A percentile compares a stretch with the other conserved stretches of the same genome.
phyloP scores from a whole-genome alignment of 2,888 invertebrate species.

The Erebia palarica region DNA sequence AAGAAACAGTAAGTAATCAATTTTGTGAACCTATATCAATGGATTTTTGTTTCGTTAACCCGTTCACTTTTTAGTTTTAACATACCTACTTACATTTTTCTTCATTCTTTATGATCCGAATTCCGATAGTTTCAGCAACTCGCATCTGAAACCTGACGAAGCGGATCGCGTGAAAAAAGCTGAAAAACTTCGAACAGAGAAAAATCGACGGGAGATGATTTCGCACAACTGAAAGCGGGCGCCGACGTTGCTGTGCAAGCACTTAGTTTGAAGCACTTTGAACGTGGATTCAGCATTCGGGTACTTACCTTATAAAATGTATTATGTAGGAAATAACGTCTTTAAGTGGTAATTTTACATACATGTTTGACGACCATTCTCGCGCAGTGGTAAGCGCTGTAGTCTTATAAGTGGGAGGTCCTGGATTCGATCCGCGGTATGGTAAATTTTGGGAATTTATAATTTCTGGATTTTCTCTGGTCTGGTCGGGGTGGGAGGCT shows the following conservation, averaged over 20 bases:
- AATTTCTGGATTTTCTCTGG: no score
- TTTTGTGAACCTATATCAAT: no score
- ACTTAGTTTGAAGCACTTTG: slow-evolving; percentile 33
- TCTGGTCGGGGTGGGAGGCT: no score
- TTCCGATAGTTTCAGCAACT: slow-evolving; percentile 31
- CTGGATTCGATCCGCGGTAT: no score
- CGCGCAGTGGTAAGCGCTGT: no score
- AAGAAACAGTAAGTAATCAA: no score
- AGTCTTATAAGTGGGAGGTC: no score
- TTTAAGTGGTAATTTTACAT: no score
- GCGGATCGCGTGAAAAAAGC: slow-evolving; percentile 45
- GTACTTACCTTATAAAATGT: neutral
- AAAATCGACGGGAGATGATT: slow-evolving; percentile 34
- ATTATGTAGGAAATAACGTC: neutral
- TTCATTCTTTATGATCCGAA: slow-evolving; percentile 4
- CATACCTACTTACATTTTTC: slow-evolving; percentile 1
- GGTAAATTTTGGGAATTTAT: no score
- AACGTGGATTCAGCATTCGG: slow-evolving; percentile 26
- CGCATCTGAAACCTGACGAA: slow-evolving; percentile 39
- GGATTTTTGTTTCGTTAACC: no score
- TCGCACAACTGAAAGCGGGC: slow-evolving; percentile 32
- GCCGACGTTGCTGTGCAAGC: slow-evolving; percentile 25
- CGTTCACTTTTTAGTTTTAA: no score
- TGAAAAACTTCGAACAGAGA: slow-evolving; percentile 22
- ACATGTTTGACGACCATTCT: no score